Percentiles rank a stretch among this genome's conserved stretches.
These are phyloP conservation scores for Falcaria lacertinaria DNA, from an alignment of 2,888 invertebrate genomes.

Conservation along the genomic window DNA sequence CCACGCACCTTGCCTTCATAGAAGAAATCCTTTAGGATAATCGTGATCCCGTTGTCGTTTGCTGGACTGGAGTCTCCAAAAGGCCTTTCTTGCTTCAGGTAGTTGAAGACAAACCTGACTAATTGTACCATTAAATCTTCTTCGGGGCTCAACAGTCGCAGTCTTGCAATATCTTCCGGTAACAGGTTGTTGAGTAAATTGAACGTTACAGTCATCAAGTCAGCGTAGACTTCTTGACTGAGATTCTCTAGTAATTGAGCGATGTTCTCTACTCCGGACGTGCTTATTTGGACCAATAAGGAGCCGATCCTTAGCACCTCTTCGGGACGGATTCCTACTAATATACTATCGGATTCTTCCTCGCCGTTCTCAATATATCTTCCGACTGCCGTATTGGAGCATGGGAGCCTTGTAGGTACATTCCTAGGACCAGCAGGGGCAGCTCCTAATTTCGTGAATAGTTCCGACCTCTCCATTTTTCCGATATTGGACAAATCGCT, in stretches of 20 bases:
- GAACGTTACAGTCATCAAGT: conserved; percentile 60
- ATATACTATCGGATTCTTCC: conserved; percentile 35
- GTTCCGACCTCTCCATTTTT: conserved; percentile 44
- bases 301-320: conserved; percentile 62
- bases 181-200: conserved; percentile 55
- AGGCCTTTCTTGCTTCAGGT: conserved; percentile 59
- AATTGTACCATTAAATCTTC: conserved; percentile 64
- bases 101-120: conserved; percentile 65
- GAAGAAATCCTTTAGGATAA: conserved; percentile 64
- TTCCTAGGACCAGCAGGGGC: conserved; percentile 41
- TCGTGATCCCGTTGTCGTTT: conserved; percentile 53
- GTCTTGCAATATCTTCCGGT: conserved; percentile 54
- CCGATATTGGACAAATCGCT: conserved; percentile 53
- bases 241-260: conserved; percentile 52
- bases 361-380: conserved; percentile 33
- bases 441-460: conserved; percentile 55
- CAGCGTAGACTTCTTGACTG: conserved; percentile 57
- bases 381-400: conserved; percentile 34
- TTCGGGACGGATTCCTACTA: conserved; percentile 60
- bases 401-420: conserved; percentile 44
- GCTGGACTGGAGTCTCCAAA: conserved; percentile 48
- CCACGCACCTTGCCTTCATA: conserved; percentile 60
- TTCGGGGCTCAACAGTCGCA: conserved; percentile 58
- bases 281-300: conserved; percentile 51
- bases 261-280: conserved; percentile 58